Percentiles rank a stretch among this genome's conserved stretches.
Conservation (phyloP, 2,797 vertebrate genomes). For the Spizella passerina region DNA sequence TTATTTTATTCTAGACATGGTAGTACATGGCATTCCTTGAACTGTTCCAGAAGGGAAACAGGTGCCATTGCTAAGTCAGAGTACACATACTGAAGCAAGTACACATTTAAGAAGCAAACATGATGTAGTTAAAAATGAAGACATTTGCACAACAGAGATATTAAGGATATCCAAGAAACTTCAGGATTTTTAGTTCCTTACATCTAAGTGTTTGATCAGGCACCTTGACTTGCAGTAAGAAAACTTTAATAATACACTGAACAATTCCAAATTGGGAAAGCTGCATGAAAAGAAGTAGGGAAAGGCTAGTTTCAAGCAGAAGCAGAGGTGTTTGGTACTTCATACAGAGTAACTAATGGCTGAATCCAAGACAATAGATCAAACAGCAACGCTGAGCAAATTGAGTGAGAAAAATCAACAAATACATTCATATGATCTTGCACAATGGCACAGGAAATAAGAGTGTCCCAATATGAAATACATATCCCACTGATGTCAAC, state of each 20-base stretch:
- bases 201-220: neutral
- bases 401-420: neutral
- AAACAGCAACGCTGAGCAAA: neutral
- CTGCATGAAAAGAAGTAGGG: neutral
- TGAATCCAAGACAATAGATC: neutral
- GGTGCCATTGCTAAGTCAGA: neutral
- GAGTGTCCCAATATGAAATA: neutral
- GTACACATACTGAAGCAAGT: neutral
- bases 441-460: neutral
- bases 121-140: neutral
- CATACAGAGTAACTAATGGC: neutral
- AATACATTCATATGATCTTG: neutral
- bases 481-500: neutral
- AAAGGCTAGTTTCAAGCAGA: neutral
- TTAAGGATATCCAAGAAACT: neutral
- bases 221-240: neutral
- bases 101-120: neutral
- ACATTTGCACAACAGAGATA: neutral
- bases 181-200: neutral
- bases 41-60: neutral
- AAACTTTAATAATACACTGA: neutral
- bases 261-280: neutral
- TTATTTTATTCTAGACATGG: neutral
- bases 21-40: neutral
- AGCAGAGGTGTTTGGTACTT: neutral